These are phyloP conservation scores for Cettia cetti DNA, from an alignment of 2,113 vertebrate species.

Conservation along the genomic window DNA sequence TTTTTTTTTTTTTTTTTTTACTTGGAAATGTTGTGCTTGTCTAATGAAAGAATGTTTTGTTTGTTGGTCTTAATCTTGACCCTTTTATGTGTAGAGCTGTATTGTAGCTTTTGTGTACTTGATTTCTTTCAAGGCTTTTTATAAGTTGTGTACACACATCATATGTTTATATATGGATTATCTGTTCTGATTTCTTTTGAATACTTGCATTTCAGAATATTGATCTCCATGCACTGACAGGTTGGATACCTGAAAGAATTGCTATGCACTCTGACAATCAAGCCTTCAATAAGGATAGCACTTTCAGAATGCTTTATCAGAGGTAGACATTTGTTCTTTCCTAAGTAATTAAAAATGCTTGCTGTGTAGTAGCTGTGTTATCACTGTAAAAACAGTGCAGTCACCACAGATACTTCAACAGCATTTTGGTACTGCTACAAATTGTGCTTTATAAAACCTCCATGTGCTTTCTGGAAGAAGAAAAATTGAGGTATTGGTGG, in stretches of 20 bases:
- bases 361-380: neutral
- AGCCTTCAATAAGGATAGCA: slow-evolving; percentile 89
- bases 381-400: neutral
- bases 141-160: neutral
- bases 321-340: slow-evolving; percentile 72
- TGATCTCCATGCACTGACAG: slow-evolving; percentile 95
- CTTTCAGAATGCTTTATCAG: slow-evolving; percentile 97
- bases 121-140: neutral
- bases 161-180: neutral
- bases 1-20: neutral
- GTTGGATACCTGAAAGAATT: slow-evolving; percentile 98
- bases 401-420: neutral
- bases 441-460: neutral
- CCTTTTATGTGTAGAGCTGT: neutral
- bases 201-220: slow-evolving; percentile 86
- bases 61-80: neutral
- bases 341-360: neutral
- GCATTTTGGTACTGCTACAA: neutral
- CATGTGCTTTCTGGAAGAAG: neutral
- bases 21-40: neutral
- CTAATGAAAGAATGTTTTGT: neutral
- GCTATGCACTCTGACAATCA: slow-evolving; percentile 99
- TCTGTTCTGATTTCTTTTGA: neutral
- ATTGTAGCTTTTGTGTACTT: neutral
- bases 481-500: neutral